Base-by-base conservation (phyloP, 2,888 invertebrate genomes). In the Agelastica alni region DNA sequence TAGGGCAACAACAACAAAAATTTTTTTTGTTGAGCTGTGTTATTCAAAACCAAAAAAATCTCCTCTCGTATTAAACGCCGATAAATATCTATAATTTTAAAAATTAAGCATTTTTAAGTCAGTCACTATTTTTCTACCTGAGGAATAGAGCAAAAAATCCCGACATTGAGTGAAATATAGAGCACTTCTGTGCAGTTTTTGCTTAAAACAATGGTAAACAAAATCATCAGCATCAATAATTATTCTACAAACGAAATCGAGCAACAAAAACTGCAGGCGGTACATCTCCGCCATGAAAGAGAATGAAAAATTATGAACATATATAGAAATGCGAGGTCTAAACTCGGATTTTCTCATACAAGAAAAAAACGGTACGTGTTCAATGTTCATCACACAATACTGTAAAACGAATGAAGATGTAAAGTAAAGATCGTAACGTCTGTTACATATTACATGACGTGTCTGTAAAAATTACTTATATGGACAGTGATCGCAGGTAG, bases 371-470 rank as follows among this genome's bases (percentile, higher is more conserved):
- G 54, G 17, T 31, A 55, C 51, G 53, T 57, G 42, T 42, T 55
- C 46, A 43, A 37, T 56, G 60, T 56, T 59, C 46, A 60, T 59
- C 60, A 57, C 60, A 55, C 55, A 51, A 58, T 58, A 56, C 44
- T 49, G 57, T 45, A 53, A 58, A 58, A 55, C 53, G 43, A 56
- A 66, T 66, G 60, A 65, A 66, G 66, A 65, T 62, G 64, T 66
- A 64, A 63, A 45, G 55, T 46, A 58, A 55, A 56, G 59, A 59
- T 60, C 57, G 56, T 59, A 60, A 20, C 63, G 59, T 55, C 57
- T 57, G 64, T 61, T 66, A 58, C 63, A 66, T 66, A 64, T 66
- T 66, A 54, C 66, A 66, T 66, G 65, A 64, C 58, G 48, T 37
- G 54, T 51, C 47, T 51, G 52, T n/a, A 53, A 51, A 57, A 59